These are phyloP conservation scores for Musca vetustissima DNA, from an alignment of 1,140 invertebrate species.

Conservation along the genomic window DNA sequence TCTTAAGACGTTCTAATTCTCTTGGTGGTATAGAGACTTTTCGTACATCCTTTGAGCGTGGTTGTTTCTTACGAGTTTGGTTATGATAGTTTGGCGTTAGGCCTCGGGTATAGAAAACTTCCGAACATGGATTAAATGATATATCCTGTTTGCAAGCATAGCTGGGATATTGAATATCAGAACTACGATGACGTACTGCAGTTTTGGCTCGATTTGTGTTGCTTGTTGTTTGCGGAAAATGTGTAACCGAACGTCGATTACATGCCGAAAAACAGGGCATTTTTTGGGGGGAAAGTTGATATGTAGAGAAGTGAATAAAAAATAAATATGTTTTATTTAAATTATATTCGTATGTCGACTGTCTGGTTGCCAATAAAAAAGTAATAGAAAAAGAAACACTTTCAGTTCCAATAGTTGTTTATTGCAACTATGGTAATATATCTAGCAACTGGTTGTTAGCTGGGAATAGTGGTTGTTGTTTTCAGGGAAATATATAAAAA, in stretches of 20 bases:
- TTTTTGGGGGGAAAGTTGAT: not conserved
- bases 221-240: not conserved
- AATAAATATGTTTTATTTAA: no score
- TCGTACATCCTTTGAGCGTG: conserved; percentile 37
- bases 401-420: no score
- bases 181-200: conserved; percentile 31
- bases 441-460: no score
- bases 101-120: conserved; percentile 29
- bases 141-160: not conserved
- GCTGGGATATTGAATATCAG: not conserved
- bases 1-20: conserved; percentile 43
- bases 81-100: conserved; percentile 14
- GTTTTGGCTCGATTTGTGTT: conserved; percentile 23
- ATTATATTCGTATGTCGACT: no score
- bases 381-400: no score
- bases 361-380: no score
- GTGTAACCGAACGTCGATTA: conserved; percentile 43
- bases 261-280: conserved; percentile 51
- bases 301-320: no score
- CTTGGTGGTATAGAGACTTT: conserved; percentile 34
- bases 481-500: no score
- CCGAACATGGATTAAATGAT: conserved; percentile 26
- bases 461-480: no score
- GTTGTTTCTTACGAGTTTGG: conserved; percentile 35
- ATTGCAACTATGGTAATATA: no score